Conservation (phyloP, 2,888 invertebrate species). For the Dicroscelio sp. region DNA sequence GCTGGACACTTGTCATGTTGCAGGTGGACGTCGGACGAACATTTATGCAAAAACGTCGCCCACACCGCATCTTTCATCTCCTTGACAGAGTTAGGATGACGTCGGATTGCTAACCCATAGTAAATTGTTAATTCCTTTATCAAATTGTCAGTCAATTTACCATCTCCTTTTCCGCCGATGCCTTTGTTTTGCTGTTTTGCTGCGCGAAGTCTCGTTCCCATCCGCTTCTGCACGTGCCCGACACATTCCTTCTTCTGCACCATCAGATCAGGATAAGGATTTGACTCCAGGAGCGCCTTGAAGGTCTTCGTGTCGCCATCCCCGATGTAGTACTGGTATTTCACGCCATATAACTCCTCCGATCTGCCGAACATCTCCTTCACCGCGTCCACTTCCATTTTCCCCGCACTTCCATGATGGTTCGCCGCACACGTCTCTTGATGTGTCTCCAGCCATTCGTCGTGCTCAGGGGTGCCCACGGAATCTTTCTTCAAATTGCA, state of each 20-base stretch:
- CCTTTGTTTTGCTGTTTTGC: constrained; percentile 28
- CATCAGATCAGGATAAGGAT: background rate
- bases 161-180: background rate
- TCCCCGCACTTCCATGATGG: constrained; percentile 42
- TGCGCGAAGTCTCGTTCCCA: constrained; percentile 42
- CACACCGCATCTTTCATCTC: constrained; percentile 78
- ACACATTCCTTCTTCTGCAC: constrained; percentile 43
- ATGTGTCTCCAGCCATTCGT: constrained; percentile 60
- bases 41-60: constrained; percentile 68
- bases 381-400: constrained; percentile 52
- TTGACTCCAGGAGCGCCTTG: background rate
- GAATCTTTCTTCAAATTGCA: background rate
- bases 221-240: constrained; percentile 56
- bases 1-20: constrained; percentile 1
- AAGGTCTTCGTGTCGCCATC: constrained; percentile 4
- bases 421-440: constrained; percentile 38
- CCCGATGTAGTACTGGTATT: background rate
- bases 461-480: constrained; percentile 45
- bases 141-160: background rate
- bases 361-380: constrained; percentile 27
- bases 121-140: constrained; percentile 52
- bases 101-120: constrained; percentile 81
- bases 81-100: background rate
- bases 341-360: background rate
- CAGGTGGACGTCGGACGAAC: background rate